Percentiles rank a stretch among this genome's conserved stretches.
Evolutionary conservation across 64 coral and sea anemone genomes (phyloP).

Genomic region (Pocillopora verrucosa): DNA sequence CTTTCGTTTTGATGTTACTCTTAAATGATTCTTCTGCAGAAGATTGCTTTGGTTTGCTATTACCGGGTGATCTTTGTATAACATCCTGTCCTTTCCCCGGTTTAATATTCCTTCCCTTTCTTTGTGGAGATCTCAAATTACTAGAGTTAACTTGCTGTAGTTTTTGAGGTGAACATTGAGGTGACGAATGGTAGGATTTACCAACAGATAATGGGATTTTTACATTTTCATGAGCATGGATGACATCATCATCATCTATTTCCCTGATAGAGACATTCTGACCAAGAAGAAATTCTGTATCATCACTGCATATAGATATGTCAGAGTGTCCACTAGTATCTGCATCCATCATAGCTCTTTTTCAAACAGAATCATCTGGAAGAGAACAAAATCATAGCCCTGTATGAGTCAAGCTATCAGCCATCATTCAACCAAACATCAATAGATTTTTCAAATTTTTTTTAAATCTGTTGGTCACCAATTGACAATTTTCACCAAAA

Average conservation of each 20-base stretch:
- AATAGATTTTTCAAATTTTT: too few species aligned
- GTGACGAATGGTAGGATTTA: neutral
- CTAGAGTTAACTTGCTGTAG: neutral
- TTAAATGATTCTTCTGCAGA: neutral
- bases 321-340: conserved; percentile 62
- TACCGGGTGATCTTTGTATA: conserved; percentile 6
- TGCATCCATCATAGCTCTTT: conserved; percentile 58
- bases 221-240: neutral
- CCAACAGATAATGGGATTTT: neutral
- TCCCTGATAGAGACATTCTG: conserved; percentile 90
- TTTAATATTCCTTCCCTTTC: neutral
- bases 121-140: conserved; percentile 18
- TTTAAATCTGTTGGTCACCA: too few species aligned
- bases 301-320: conserved; percentile 91
- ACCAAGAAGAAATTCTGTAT: conserved; percentile 86
- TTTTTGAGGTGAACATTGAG: conserved; percentile 34
- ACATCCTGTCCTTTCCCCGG: neutral
- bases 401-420: too few species aligned
- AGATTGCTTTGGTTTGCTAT: neutral
- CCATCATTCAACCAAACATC: too few species aligned
- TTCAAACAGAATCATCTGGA: neutral
- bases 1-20: neutral
- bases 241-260: conserved; percentile 76
- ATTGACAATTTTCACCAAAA: too few species aligned
- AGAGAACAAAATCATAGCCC: too few species aligned